Evolutionary conservation across 2,113 vertebrate species (phyloP).

Genomic region (Podarcis muralis): DNA sequence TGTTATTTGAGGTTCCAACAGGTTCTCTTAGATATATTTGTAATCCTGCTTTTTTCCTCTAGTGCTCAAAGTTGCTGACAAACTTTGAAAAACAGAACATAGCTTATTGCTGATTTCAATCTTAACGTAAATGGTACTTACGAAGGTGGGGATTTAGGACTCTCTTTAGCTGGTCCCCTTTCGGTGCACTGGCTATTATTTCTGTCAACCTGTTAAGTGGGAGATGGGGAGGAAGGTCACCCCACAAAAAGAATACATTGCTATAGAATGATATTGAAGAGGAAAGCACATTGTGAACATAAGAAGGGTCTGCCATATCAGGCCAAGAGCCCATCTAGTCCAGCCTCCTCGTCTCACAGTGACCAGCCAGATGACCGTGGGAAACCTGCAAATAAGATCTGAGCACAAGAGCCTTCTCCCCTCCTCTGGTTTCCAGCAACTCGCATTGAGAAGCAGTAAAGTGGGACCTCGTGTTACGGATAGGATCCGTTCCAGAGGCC

Average conservation of each 20-base stretch:
- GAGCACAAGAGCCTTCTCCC: too few species aligned
- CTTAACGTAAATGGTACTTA: constrained; percentile 74
- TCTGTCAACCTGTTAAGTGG: constrained; percentile 83
- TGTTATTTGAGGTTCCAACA: fast-evolving
- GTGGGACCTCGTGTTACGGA: too few species aligned
- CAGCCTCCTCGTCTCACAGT: too few species aligned
- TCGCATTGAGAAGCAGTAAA: too few species aligned
- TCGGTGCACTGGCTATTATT: constrained; percentile 80
- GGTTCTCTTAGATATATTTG: neutral
- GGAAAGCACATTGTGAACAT: too few species aligned
- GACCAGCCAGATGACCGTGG: too few species aligned
- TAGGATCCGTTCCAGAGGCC: too few species aligned
- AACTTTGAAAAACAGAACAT: neutral
- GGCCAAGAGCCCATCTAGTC: too few species aligned
- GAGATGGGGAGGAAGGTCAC: fast-evolving
- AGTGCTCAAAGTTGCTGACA: neutral
- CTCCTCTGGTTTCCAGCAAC: too few species aligned
- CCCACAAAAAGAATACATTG: neutral
- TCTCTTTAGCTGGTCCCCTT: constrained; percentile 90
- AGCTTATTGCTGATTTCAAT: neutral
- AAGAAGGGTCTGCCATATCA: too few species aligned
- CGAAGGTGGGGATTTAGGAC: constrained; percentile 91
- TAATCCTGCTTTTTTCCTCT: neutral
- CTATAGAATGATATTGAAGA: neutral
- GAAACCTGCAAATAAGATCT: too few species aligned